These are phyloP conservation scores for Gastrophysa polygoni DNA, from an alignment of 2,888 invertebrate genomes.

Conservation along the genomic window DNA sequence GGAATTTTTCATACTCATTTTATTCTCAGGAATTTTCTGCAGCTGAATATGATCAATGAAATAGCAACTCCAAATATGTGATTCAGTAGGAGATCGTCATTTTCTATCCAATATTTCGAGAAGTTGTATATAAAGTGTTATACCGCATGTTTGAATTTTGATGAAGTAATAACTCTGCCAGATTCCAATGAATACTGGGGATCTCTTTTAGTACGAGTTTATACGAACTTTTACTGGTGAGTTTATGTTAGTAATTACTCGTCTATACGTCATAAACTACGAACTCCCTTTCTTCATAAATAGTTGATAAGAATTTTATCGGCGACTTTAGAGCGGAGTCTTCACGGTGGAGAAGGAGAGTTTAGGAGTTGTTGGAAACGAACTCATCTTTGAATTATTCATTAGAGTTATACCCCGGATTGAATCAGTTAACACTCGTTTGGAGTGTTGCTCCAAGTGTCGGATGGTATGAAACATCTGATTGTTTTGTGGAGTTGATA, in stretches of 20 bases:
- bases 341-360: background rate
- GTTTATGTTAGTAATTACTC: constrained; percentile 9
- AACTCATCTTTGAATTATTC: no score
- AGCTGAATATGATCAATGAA: no score
- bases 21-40: no score
- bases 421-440: no score
- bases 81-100: background rate
- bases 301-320: constrained; percentile 12
- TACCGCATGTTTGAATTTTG: background rate
- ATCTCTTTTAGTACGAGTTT: background rate
- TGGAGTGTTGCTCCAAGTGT: no score
- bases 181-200: background rate
- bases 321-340: background rate
- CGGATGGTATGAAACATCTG: no score
- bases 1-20: no score
- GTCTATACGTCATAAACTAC: constrained; percentile 1
- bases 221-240: background rate
- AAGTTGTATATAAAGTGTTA: background rate
- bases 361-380: background rate
- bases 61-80: no score
- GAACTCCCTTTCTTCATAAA: constrained; percentile 1
- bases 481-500: no score
- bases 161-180: background rate
- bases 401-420: no score
- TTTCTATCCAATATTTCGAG: background rate